Evolutionary conservation across 2,113 vertebrate genomes (phyloP), one percentile per base, ranked within the genome.

Genomic region (Rana temporaria): DNA sequence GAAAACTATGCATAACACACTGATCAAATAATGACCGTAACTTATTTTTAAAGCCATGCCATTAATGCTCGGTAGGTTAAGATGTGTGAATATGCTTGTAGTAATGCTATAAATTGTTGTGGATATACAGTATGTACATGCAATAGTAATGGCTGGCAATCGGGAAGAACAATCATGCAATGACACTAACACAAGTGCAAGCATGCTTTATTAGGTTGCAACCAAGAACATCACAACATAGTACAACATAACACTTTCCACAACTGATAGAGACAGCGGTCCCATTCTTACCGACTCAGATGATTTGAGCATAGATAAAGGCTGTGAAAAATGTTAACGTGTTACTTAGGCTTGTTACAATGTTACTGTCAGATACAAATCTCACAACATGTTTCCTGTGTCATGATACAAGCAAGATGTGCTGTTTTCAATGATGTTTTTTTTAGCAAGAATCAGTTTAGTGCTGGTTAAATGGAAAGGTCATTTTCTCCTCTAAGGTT

Each of bases 271-370:
- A 85, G 76, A 52, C 22, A 19, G 16, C 84, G 32, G 57, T 85
- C 74, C 9, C 16, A 73, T 65, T 24, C 80, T 82, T 82, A 82
- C 80, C 70, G 59, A 20, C 30, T 82, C 80, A 56, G 70, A 57
- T 17, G 80, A 74, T 53, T 82, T 82, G 48, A 74, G 60, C 6
- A 82, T 67, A 16, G 80, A 66, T 66, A 82, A 65, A 42, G 80
- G 53, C 80, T 82, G 79, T 81, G 70, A 42, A 82, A 66, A 82
- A 66, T 55, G 48, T 66, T 70, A 80, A 70, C 20, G 16, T 60
- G 56, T 80, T 80, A 80, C 34, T 34, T 14, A 42, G 6, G 42
- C 42, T 48, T 48, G 42, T 48, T 48, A 48, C 42, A 48, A 48
- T 48, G 12, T 48, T 48, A 48, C 26, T 30, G 26, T 48, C 8